These are phyloP conservation scores for Drosophila meridionalis DNA, from an alignment of 2,888 invertebrate genomes.

Conservation along the genomic window DNA sequence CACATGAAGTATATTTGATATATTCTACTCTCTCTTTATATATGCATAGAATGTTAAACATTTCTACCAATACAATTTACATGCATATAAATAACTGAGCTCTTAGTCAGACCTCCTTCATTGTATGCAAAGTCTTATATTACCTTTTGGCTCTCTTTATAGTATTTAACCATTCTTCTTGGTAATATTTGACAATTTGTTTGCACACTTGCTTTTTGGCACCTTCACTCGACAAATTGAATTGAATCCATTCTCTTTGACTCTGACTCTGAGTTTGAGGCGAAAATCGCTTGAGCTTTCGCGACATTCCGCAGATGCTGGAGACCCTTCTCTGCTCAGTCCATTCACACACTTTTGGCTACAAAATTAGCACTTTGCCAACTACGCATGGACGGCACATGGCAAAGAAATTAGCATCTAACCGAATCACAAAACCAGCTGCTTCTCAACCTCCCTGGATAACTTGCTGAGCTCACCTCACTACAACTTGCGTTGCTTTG, in stretches of 20 bases:
- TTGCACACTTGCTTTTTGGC: conserved; percentile 23
- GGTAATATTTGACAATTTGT: background rate
- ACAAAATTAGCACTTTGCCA: conserved; percentile 55
- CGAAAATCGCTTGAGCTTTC: conserved; percentile 54
- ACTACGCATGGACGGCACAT: conserved; percentile 47
- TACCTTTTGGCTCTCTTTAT: background rate
- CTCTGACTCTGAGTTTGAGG: conserved; percentile 19
- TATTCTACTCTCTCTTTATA: background rate
- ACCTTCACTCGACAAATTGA: conserved; percentile 44
- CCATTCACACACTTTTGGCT: conserved; percentile 20
- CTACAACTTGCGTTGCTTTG: background rate
- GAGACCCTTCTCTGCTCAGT: conserved; percentile 27
- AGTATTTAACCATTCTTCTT: background rate
- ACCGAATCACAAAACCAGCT: conserved; percentile 37
- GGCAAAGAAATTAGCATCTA: conserved; percentile 58
- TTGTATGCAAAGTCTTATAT: background rate
- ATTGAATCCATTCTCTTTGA: conserved; percentile 55
- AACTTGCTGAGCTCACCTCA: background rate
- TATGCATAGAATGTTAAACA: too few relatives aligned
- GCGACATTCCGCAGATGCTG: conserved; percentile 38
- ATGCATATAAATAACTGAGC: background rate
- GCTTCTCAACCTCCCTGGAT: background rate
- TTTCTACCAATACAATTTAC: background rate
- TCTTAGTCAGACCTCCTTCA: background rate
- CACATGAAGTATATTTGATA: too few relatives aligned